phyloP scores from a whole-genome alignment of 2,797 vertebrate species.

The Lacerta viridis region DNA sequence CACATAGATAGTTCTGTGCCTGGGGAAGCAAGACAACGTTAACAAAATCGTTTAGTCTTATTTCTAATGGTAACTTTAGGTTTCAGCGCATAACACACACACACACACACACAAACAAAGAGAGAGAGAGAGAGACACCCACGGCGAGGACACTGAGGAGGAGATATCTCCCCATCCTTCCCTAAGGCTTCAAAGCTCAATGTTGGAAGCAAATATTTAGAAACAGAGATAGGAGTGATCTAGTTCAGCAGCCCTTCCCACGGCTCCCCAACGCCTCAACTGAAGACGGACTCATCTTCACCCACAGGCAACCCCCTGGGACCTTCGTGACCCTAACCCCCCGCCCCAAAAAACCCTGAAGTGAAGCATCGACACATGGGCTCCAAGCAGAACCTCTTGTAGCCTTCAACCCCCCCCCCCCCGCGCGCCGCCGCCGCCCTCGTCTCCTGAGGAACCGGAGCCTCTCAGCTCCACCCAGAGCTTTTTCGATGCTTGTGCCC shows the following conservation, averaged over 20 bases:
- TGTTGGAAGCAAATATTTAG: not conserved
- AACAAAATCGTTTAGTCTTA: not conserved
- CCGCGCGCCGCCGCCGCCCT: too few relatives aligned
- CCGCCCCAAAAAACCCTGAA: not conserved
- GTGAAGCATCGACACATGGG: not conserved
- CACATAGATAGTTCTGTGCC: not conserved
- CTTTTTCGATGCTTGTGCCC: not conserved
- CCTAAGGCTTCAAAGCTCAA: not conserved
- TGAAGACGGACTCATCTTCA: not conserved
- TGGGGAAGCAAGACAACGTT: not conserved
- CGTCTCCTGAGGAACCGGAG: not conserved
- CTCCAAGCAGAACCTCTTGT: not conserved
- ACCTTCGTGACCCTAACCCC: not conserved
- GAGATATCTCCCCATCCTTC: not conserved
- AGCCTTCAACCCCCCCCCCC: not conserved
- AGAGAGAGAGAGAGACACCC: too few relatives aligned
- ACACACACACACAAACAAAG: not conserved
- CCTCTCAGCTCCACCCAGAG: slow-evolving; percentile 4
- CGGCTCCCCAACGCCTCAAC: too few relatives aligned
- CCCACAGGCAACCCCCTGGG: not conserved
- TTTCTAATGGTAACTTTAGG: too few relatives aligned
- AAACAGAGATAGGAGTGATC: not conserved
- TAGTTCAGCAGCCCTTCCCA: not conserved
- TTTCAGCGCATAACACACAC: not conserved
- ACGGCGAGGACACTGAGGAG: not conserved